A percentile compares a stretch with the other conserved stretches of the same genome.
These are phyloP conservation scores for Loriculus beryllinus DNA, from an alignment of 2,797 vertebrate species.

Conservation along the genomic window DNA sequence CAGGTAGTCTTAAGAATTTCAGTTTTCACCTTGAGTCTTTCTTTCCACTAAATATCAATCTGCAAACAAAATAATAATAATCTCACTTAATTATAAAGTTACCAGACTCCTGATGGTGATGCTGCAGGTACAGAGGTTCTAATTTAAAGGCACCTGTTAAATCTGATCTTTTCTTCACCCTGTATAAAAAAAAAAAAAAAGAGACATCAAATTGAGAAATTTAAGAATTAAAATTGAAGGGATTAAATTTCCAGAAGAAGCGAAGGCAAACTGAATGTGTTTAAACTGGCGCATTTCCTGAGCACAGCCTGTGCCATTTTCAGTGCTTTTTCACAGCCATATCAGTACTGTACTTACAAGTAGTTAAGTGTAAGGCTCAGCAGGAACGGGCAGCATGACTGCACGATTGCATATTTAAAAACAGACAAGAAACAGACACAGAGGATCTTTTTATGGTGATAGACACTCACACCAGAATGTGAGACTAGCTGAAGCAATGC, in stretches of 20 bases:
- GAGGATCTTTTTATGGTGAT: conserved; percentile 52
- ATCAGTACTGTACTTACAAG: conserved; percentile 38
- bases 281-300: conserved; percentile 30
- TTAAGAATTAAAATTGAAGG: not conserved
- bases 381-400: conserved; percentile 45
- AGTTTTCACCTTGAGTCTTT: not conserved
- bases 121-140: conserved; percentile 92
- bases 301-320: conserved; percentile 53
- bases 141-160: conserved; percentile 91
- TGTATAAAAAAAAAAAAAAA: conserved; percentile 58
- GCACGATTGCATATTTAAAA: conserved; percentile 44
- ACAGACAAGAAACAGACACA: conserved; percentile 50
- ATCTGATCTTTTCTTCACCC: conserved; percentile 90
- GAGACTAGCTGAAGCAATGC: conserved; percentile 43
- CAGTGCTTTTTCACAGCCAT: conserved; percentile 46
- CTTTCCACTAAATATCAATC: not conserved
- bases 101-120: conserved; percentile 95
- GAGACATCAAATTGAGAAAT: not conserved
- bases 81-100: not conserved
- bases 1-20: not conserved
- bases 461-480: conserved; percentile 58
- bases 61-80: not conserved
- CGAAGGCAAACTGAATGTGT: not conserved
- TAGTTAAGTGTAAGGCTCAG: conserved; percentile 52
- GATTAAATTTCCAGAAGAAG: not conserved